Evolutionary conservation across 2,113 vertebrate genomes (phyloP), one percentile per base, ranked within the genome.

Genomic region (Hippocampus barbouri): DNA sequence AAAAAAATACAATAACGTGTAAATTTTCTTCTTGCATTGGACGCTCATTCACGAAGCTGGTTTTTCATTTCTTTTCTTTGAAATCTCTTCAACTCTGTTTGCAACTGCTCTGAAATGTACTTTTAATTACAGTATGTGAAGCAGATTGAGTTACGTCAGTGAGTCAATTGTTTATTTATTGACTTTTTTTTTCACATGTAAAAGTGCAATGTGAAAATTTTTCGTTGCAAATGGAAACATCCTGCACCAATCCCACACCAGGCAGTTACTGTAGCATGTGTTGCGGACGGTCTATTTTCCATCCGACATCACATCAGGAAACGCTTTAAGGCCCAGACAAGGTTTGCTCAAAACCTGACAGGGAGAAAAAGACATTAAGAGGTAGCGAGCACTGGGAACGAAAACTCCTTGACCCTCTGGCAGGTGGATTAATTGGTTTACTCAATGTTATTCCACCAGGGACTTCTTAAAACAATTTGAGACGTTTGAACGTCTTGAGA

Each of bases 361-460:
- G 82, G 82, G 68, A 45, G 77, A 80, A 80, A 77, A 80, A 77
- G 66, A 67, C 66, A 62, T 83, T 71, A 78, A 80, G 64, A 80
- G 78, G 56, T 62, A 68, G 69, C 8, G 71, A 82, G 86, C 81
- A 27, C 74, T 82, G 83, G 80, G 84, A 87, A 59, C 68, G 56
- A 80, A 82, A 87, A 71, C 74, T 81, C 85, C 81, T 82, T 89
- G 78, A 86, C 87, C 86, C 75, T 75, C 76, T 82, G 85, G 72
- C 85, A 89, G 82, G 80, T 90, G 87, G 79, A 90, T 89, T 91
- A 88, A 92, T 91, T 91, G 85, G 82, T 91, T 91, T 90, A 90
- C 80, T 82, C 57, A 74, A 77, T 89, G 85, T 89, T 90, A 87
- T 91, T 86, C 85, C 85, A 89, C 78, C 71, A 11, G 88, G 86